phyloP scores from a whole-genome alignment of 2,797 vertebrate genomes.

The Rhynchonycteris naso region DNA sequence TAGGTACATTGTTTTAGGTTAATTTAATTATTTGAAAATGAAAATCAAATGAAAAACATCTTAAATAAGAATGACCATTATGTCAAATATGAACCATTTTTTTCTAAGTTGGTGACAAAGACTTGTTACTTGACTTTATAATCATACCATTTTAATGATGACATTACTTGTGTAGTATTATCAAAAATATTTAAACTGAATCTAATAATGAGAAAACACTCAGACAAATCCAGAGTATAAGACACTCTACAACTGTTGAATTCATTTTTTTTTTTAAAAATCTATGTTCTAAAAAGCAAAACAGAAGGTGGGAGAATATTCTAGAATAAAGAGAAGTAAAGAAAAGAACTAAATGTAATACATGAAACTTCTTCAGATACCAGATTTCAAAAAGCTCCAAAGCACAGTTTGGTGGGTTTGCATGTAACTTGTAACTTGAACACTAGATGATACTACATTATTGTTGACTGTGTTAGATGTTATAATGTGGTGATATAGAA shows the following conservation, averaged over 20 bases:
- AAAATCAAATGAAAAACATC: slow-evolving; percentile 46
- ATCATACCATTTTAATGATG: not conserved
- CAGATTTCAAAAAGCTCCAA: not conserved
- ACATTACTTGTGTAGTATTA: not conserved
- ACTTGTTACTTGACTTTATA: slow-evolving; percentile 26
- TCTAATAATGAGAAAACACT: not conserved
- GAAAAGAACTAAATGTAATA: not conserved
- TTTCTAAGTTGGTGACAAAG: not conserved
- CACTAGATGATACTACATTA: not conserved
- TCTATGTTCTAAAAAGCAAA: not conserved
- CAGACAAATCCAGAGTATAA: not conserved
- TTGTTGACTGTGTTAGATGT: not conserved
- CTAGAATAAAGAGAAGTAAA: not conserved
- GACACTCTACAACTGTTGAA: not conserved
- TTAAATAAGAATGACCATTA: slow-evolving; percentile 6
- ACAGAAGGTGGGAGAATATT: not conserved
- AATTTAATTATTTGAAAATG: slow-evolving; percentile 22
- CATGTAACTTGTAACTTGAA: not conserved
- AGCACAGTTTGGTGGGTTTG: not conserved
- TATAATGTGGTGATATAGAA: not conserved
- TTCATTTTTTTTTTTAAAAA: not conserved
- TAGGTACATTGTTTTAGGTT: not conserved
- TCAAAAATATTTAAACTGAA: slow-evolving; percentile 28
- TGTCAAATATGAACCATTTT: slow-evolving; percentile 28
- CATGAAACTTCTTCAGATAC: not conserved